phyloP scores from a whole-genome alignment of 2,113 vertebrate genomes.

The Ivindomyrus marchei region DNA sequence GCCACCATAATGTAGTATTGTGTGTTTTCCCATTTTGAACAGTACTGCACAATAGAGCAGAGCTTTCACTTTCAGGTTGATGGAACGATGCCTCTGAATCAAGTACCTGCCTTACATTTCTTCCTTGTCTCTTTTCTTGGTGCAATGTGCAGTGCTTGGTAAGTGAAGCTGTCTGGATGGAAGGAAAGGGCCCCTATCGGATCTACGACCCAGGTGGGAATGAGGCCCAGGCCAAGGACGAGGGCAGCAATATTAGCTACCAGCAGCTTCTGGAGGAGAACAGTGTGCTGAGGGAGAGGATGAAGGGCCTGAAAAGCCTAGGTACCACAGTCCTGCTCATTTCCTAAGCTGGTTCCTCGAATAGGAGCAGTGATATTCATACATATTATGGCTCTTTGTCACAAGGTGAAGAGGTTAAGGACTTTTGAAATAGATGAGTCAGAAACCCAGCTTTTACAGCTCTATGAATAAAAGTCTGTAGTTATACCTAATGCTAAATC shows the following conservation, averaged over 20 bases:
- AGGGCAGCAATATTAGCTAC: conserved; percentile 60
- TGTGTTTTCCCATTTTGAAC: not conserved
- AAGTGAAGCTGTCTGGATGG: conserved; percentile 68
- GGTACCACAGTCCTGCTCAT: conserved; percentile 58
- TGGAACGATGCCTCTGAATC: not conserved
- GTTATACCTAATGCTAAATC: not conserved
- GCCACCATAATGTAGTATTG: not conserved
- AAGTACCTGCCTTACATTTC: not conserved
- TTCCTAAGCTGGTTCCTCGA: not conserved
- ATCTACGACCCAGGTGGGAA: conserved; percentile 93
- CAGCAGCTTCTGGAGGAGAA: conserved; percentile 86
- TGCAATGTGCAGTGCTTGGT: conserved; percentile 50
- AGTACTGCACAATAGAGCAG: not conserved
- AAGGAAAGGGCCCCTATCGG: conserved; percentile 86
- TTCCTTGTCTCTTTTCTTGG: conserved; percentile 24
- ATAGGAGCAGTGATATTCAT: not conserved
- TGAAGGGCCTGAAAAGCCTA: conserved; percentile 91
- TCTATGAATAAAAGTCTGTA: not conserved
- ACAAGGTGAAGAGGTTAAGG: not conserved
- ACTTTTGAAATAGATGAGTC: not conserved
- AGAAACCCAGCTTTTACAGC: not conserved
- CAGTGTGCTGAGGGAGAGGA: conserved; percentile 79
- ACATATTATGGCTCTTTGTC: not conserved
- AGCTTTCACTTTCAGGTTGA: not conserved
- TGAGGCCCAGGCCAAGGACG: conserved; percentile 63